Conservation (phyloP, 2,113 vertebrate species). For the Galbula dea region DNA sequence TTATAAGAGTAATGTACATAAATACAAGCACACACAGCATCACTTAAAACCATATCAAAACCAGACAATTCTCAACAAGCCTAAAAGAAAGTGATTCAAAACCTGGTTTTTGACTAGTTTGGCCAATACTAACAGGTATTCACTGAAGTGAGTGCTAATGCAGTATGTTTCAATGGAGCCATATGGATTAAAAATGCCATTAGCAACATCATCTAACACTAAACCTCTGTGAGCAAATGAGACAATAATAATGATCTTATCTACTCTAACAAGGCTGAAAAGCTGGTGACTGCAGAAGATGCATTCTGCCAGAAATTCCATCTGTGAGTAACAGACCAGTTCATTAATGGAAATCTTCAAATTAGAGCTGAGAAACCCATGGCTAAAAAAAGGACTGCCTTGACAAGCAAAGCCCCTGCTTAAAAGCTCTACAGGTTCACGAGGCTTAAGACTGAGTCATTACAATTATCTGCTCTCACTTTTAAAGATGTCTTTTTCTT, state of each 20-base stretch:
- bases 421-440: not conserved
- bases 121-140: not conserved
- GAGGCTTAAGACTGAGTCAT: not conserved
- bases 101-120: not conserved
- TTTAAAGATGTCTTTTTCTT: not conserved
- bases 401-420: not conserved
- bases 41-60: not conserved
- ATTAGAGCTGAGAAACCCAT: not conserved
- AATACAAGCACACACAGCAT: not conserved
- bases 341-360: conserved; percentile 42
- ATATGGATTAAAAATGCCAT: conserved; percentile 11
- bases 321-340: conserved; percentile 37
- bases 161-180: not conserved
- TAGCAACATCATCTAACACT: conserved; percentile 4
- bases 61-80: not conserved
- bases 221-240: not conserved
- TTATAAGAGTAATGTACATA: not conserved
- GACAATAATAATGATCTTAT: conserved; percentile 17
- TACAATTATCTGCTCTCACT: not conserved
- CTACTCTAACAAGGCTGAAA: conserved; percentile 28
- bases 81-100: not conserved
- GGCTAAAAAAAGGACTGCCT: not conserved
- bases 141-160: not conserved
- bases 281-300: not conserved
- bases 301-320: not conserved